These are phyloP conservation scores for Aurelia sp. DNA, from an alignment of 30 jellyfish, hydroid and myxozoan genomes.

Conservation along the genomic window DNA sequence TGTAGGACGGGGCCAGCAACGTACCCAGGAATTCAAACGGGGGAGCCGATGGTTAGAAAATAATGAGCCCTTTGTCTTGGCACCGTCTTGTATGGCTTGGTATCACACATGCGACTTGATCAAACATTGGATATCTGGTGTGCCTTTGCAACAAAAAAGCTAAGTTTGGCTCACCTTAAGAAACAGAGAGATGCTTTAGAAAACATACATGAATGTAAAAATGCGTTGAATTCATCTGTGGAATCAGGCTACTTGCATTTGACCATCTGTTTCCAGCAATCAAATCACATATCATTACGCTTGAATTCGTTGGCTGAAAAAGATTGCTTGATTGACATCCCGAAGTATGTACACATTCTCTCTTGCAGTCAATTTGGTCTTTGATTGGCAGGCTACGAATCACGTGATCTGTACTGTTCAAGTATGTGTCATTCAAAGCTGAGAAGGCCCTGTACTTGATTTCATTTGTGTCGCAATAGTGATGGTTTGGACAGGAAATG, in stretches of 20 bases:
- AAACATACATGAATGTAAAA: constrained; percentile 24
- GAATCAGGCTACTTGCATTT: constrained; percentile 26
- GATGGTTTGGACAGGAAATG: constrained; percentile 27
- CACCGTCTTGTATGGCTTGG: too few species aligned
- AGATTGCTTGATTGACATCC: too few species aligned
- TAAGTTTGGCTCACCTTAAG: neutral
- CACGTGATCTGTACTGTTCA: constrained; percentile 24
- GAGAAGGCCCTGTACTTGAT: constrained; percentile 41
- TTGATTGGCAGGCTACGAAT: constrained; percentile 11
- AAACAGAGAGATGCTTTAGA: neutral
- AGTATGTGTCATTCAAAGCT: neutral
- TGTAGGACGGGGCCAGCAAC: too few species aligned
- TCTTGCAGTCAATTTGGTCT: constrained; percentile 1
- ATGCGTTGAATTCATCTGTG: constrained; percentile 14
- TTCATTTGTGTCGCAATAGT: constrained; percentile 34
- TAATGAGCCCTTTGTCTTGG: too few species aligned
- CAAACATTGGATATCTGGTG: too few species aligned
- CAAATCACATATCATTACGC: constrained; percentile 40
- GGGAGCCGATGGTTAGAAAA: too few species aligned
- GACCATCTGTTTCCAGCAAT: constrained; percentile 56
- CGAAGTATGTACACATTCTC: neutral
- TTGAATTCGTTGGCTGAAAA: neutral
- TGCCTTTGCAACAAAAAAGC: too few species aligned
- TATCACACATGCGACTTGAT: too few species aligned
- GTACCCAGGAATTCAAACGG: too few species aligned